phyloP scores from a whole-genome alignment of 2,797 vertebrate genomes.

The Erethizon dorsatum region DNA sequence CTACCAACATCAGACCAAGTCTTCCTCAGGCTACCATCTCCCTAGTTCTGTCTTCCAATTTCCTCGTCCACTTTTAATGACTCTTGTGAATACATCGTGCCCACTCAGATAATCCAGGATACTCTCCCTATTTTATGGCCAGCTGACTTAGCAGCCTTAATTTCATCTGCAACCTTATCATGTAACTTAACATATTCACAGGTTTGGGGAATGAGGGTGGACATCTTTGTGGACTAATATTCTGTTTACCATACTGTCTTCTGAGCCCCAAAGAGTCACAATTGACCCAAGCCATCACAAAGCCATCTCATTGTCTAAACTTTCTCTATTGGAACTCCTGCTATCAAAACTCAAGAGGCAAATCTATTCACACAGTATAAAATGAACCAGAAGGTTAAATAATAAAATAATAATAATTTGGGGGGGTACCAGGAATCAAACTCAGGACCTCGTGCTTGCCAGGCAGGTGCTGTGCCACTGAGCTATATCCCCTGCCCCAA shows the following conservation, averaged over 20 bases:
- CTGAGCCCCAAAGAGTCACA: background rate
- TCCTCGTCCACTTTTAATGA: background rate
- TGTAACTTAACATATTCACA: background rate
- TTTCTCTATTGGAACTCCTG: background rate
- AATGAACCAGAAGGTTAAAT: conserved; percentile 36
- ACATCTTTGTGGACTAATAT: background rate
- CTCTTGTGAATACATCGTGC: background rate
- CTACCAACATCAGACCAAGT: background rate
- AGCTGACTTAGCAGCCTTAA: background rate
- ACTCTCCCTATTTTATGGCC: background rate
- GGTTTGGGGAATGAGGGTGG: background rate
- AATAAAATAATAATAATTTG: conserved; percentile 29
- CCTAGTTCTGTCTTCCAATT: background rate
- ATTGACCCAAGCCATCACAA: background rate
- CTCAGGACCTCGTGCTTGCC: too few species aligned
- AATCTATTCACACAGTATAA: background rate
- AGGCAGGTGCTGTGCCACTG: too few species aligned
- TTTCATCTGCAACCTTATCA: background rate
- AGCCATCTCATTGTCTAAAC: background rate
- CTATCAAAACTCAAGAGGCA: conserved; percentile 12
- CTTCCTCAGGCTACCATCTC: background rate
- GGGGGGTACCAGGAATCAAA: too few species aligned
- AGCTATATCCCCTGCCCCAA: too few species aligned
- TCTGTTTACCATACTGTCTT: background rate
- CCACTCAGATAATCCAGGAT: background rate